A percentile compares a stretch with the other conserved stretches of the same genome.
Evolutionary conservation across 2,888 invertebrate genomes (phyloP).

Genomic region (Helobdella robusta): DNA sequence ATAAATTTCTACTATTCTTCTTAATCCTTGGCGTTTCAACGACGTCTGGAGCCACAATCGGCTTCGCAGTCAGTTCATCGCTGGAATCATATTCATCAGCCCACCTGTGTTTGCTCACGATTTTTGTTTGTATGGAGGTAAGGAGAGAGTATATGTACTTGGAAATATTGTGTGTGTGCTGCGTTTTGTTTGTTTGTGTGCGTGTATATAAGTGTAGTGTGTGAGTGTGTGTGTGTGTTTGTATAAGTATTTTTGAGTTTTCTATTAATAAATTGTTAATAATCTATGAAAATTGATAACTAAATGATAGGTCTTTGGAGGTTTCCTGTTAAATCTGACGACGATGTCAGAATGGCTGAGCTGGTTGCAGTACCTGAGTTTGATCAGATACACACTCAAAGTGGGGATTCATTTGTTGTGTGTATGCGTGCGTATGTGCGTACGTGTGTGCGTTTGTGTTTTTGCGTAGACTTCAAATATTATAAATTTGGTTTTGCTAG

Average conservation of each 20-base stretch:
- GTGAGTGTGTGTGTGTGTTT: background rate
- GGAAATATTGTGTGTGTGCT: too few species aligned
- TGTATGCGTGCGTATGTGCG: too few species aligned
- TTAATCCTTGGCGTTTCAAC: conserved; percentile 42
- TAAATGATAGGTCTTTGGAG: conserved; percentile 41
- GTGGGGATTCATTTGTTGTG: conserved; percentile 30
- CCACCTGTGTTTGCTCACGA: conserved; percentile 35
- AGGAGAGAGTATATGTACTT: too few species aligned
- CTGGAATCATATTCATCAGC: conserved; percentile 33
- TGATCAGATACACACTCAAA: conserved; percentile 43
- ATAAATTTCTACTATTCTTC: conserved; percentile 43
- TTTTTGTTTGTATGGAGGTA: conserved; percentile 42
- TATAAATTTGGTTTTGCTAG: too few species aligned
- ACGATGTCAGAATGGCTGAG: conserved; percentile 42
- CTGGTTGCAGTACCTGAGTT: conserved; percentile 46
- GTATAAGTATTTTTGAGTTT: background rate
- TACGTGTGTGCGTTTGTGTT: too few species aligned
- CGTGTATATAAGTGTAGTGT: background rate
- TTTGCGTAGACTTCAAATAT: too few species aligned
- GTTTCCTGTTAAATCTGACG: conserved; percentile 44
- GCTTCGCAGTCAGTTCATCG: conserved; percentile 40
- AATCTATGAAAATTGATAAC: background rate
- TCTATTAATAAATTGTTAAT: background rate
- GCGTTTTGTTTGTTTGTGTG: background rate
- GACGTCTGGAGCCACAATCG: conserved; percentile 42